Evolutionary conservation across 2,797 vertebrate species (phyloP), one percentile per base, ranked within the genome.

Genomic region (Phalanger gymnotis): DNA sequence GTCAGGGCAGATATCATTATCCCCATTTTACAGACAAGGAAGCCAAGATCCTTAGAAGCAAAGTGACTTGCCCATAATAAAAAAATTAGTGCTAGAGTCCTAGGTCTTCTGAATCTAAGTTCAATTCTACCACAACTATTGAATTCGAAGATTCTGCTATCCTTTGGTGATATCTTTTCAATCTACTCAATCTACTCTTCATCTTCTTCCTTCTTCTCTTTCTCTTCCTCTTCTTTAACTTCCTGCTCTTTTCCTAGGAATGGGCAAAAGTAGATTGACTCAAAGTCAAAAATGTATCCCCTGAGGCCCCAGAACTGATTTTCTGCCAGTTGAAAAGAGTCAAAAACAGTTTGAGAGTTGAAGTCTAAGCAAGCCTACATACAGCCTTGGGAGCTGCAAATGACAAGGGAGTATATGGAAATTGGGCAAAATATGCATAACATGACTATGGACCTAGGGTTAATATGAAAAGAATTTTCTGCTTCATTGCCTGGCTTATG

Each of bases 361-460:
- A 93, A 95, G 5, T 95, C 57, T 55, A 47, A 58, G n/a, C 25
- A 5, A 94, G 52, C 90, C 31, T n/a, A 94, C 28, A 93, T 66
- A 95, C 95, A 47, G 73, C 73, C 54, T 34, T 14, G 93, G 53
- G 90, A 91, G 47, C 52, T 47, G 19, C 5, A 91, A 92, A 91
- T 90, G 58, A 58, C 31, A 94, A 93, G 27, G 95, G 53, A 61
- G 91, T 90, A 66, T 92, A 91, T 54, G 57, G 91, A 91, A 95
- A 58, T 95, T 95, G 96, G 47, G 52, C 92, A 47, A 40, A 96
- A 96, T 4, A 1, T 40, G 0, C 16, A 47, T 90, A 73, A 89
- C 58, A 90, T 95, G 95, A 93, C 11, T 73, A 53, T 90, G 54
- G 54, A 58, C 16, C 93, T 14, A 91, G 22, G 25, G 25, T 93